Evolutionary conservation across 2,797 vertebrate species (phyloP).

Genomic region (Brotula barbata): DNA sequence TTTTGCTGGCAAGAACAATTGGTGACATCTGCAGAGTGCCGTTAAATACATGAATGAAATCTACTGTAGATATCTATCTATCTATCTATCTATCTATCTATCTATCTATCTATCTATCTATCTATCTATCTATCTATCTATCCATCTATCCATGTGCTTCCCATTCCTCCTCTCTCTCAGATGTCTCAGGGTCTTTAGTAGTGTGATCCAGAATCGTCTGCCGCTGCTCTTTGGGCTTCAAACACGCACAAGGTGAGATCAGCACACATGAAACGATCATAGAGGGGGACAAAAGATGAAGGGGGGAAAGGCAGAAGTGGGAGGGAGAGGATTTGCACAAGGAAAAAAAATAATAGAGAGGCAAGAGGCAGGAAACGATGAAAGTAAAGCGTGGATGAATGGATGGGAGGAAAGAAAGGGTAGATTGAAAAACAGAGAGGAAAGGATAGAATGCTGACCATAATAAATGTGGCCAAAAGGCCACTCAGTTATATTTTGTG

Average conservation of each 20-base stretch:
- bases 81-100: conserved; percentile 70
- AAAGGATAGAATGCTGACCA: no score
- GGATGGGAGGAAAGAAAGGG: no score
- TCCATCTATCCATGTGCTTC: conserved; percentile 44
- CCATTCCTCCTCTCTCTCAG: conserved; percentile 69
- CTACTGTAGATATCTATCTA: not conserved
- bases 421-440: no score
- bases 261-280: conserved; percentile 61
- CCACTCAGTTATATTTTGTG: no score
- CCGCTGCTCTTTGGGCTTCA: conserved; percentile 87
- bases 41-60: conserved; percentile 83
- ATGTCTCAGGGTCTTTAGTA: conserved; percentile 81
- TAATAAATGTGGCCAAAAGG: no score
- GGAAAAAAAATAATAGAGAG: conserved; percentile 47
- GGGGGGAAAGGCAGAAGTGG: conserved; percentile 10
- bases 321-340: conserved; percentile 26
- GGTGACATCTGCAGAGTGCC: conserved; percentile 90
- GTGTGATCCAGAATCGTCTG: conserved; percentile 91
- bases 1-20: conserved; percentile 86
- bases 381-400: conserved; percentile 40
- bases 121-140: conserved; percentile 65
- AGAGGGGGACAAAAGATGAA: conserved; percentile 38
- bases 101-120: conserved; percentile 11
- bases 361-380: conserved; percentile 39
- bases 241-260: conserved; percentile 59